These are phyloP conservation scores for Entomobrya multifasciata DNA, from an alignment of 2,888 invertebrate genomes.

Conservation along the genomic window DNA sequence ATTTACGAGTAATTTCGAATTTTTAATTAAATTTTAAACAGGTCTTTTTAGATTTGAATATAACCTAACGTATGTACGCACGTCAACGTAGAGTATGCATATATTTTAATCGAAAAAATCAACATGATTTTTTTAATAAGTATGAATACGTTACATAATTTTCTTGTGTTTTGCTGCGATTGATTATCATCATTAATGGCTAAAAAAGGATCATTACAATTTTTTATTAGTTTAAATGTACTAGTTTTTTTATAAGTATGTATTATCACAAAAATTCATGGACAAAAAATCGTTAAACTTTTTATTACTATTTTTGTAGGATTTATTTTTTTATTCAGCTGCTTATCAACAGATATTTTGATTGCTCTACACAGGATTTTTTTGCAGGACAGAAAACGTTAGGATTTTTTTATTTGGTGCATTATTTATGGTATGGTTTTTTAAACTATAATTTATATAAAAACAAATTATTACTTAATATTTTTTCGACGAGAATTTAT, in stretches of 20 bases:
- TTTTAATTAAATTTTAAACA: constrained; percentile 37
- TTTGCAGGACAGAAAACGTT: constrained; percentile 47
- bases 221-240: not conserved
- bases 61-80: not conserved
- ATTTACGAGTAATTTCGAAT: constrained; percentile 23
- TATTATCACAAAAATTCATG: constrained; percentile 73
- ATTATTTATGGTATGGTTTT: constrained; percentile 16
- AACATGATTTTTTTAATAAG: constrained; percentile 1
- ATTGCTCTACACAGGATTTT: not conserved
- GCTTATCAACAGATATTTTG: no score
- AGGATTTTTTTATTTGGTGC: constrained; percentile 29
- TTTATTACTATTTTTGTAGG: constrained; percentile 34
- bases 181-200: constrained; percentile 35
- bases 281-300: constrained; percentile 61
- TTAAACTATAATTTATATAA: not conserved
- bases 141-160: constrained; percentile 14
- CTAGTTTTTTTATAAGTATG: constrained; percentile 42
- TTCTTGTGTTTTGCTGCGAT: constrained; percentile 51
- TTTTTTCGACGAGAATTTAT: no score
- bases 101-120: constrained; percentile 37
- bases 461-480: no score
- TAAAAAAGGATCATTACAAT: constrained; percentile 25
- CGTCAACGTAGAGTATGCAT: no score
- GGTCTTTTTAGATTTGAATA: constrained; percentile 61
- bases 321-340: constrained; percentile 16